These are phyloP conservation scores for Dyspetes luteomarginatus DNA, from an alignment of 2,888 invertebrate species.

Conservation along the genomic window DNA sequence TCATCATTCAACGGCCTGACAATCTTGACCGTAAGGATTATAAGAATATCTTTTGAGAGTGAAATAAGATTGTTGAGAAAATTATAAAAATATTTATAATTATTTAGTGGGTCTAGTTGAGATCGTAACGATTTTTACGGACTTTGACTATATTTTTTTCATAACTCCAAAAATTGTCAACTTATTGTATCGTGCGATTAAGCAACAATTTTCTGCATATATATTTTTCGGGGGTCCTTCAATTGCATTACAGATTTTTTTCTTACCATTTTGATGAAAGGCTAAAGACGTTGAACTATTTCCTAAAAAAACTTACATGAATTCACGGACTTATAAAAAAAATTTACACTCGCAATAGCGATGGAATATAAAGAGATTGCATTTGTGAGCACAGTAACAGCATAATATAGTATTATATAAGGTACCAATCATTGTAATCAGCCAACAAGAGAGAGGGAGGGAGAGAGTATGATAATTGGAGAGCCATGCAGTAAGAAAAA, in stretches of 20 bases:
- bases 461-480: slow-evolving; percentile 1
- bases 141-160: too few species aligned
- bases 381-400: background rate
- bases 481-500: slow-evolving; percentile 8
- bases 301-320: too few species aligned
- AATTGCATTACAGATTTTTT: too few species aligned
- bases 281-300: too few species aligned
- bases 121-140: too few species aligned
- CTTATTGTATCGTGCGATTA: too few species aligned
- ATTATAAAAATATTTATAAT: background rate
- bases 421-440: slow-evolving; percentile 20
- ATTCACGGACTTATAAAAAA: too few species aligned
- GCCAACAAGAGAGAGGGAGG: background rate
- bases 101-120: background rate
- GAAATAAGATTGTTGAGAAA: too few species aligned
- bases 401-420: slow-evolving; percentile 13
- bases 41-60: background rate
- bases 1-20: slow-evolving; percentile 16
- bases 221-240: too few species aligned
- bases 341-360: background rate
- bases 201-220: too few species aligned
- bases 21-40: slow-evolving; percentile 36
- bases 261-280: too few species aligned
- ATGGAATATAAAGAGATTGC: background rate
- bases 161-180: too few species aligned